Evolutionary conservation across 1,140 invertebrate genomes (phyloP).

Genomic region (Drosophila hydei): DNA sequence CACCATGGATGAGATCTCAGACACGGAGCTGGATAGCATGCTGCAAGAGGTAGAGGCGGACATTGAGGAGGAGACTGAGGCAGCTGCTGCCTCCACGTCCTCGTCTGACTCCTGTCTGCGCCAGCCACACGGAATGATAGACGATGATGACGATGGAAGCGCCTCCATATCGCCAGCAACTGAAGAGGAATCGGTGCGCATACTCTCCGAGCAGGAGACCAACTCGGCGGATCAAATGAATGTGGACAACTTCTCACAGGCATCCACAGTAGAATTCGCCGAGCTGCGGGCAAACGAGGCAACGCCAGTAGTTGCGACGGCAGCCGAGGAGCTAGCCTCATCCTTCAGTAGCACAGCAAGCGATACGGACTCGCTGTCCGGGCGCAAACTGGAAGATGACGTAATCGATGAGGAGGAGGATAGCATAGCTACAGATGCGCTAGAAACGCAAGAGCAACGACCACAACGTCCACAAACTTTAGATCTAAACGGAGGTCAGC

Average conservation of each 20-base stretch:
- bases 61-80: conserved; percentile 35
- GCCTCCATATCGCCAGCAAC: conserved; percentile 47
- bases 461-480: conserved; percentile 79
- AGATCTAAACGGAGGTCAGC: conserved; percentile 64
- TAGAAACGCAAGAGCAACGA: conserved; percentile 55
- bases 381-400: conserved; percentile 60
- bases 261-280: conserved; percentile 80
- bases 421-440: conserved; percentile 40
- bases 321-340: conserved; percentile 52
- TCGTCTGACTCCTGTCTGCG: conserved; percentile 10
- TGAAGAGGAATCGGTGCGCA: conserved; percentile 71
- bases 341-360: conserved; percentile 69
- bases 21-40: conserved; percentile 83
- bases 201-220: conserved; percentile 64
- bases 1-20: conserved; percentile 83
- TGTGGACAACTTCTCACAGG: conserved; percentile 82
- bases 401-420: conserved; percentile 28
- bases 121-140: conserved; percentile 20
- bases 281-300: conserved; percentile 61
- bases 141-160: background rate
- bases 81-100: conserved; percentile 31
- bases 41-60: conserved; percentile 81
- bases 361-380: conserved; percentile 63
- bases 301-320: conserved; percentile 25
- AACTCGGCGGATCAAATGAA: conserved; percentile 69